phyloP scores from a whole-genome alignment of 2,797 vertebrate genomes.

The Bradypodion pumilum region DNA sequence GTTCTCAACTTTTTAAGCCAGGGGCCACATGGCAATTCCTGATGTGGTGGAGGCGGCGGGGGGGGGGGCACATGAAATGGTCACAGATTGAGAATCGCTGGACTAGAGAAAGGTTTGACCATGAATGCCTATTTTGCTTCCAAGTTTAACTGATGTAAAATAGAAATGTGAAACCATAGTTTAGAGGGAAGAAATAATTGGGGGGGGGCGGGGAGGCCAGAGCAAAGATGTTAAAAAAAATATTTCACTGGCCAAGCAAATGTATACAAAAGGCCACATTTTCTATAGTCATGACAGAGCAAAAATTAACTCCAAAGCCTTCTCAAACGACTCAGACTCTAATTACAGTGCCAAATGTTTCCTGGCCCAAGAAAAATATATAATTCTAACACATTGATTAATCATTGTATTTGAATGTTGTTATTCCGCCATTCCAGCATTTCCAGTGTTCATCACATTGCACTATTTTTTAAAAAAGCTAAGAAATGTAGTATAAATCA shows the following conservation, averaged over 20 bases:
- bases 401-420: slow-evolving; percentile 2
- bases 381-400: background rate
- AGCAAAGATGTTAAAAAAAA: background rate
- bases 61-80: too few relatives aligned
- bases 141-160: background rate
- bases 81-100: too few relatives aligned
- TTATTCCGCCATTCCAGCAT: background rate
- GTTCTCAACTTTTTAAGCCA: too few relatives aligned
- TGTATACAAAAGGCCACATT: background rate
- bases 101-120: background rate
- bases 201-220: too few relatives aligned
- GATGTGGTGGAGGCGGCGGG: too few relatives aligned
- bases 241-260: background rate
- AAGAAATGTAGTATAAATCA: background rate
- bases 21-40: too few relatives aligned
- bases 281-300: background rate
- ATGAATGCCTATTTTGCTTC: background rate
- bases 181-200: background rate
- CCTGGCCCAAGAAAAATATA: slow-evolving; percentile 41
- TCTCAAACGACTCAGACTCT: background rate
- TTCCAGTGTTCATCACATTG: background rate
- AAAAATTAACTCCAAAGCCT: slow-evolving; percentile 12
- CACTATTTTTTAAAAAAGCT: slow-evolving; percentile 1
- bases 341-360: slow-evolving; percentile 19
- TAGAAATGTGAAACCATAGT: background rate